A percentile compares a stretch with the other conserved stretches of the same genome.
phyloP scores from a whole-genome alignment of 1,140 invertebrate species.

The Himalopsyche phryganea region DNA sequence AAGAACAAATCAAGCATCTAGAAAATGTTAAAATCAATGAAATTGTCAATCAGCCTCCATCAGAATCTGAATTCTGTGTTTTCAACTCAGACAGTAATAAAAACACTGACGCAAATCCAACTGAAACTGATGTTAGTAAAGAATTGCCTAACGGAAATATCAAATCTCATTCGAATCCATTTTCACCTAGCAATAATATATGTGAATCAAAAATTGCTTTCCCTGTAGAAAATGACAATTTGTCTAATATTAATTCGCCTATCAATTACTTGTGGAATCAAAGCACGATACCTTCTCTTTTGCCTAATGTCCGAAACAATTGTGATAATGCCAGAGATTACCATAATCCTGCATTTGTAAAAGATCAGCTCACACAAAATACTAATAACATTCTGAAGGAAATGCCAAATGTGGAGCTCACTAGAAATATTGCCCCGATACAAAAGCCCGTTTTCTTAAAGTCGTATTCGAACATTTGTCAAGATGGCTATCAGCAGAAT shows the following conservation, averaged over 20 bases:
- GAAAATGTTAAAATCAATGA: conserved; percentile 25
- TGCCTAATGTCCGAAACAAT: conserved; percentile 19
- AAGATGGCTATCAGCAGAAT: background rate
- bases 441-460: conserved; percentile 38
- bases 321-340: conserved; percentile 33
- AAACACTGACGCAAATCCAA: too few species aligned
- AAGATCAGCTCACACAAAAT: conserved; percentile 16
- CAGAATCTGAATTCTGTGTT: too few species aligned
- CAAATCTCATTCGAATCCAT: too few species aligned
- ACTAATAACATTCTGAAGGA: conserved; percentile 15
- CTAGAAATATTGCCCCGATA: conserved; percentile 37
- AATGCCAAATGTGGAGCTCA: conserved; percentile 6
- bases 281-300: conserved; percentile 45
- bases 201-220: background rate
- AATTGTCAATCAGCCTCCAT: too few species aligned
- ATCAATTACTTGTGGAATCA: conserved; percentile 50
- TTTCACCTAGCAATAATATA: too few species aligned
- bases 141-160: too few species aligned
- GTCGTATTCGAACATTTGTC: background rate
- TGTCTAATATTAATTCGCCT: conserved; percentile 39
- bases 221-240: background rate
- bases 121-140: too few species aligned
- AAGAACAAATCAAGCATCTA: conserved; percentile 48
- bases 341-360: conserved; percentile 36
- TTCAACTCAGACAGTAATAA: too few species aligned